These are phyloP conservation scores for Endotricha flammealis DNA, from an alignment of 2,888 invertebrate species.

Conservation along the genomic window DNA sequence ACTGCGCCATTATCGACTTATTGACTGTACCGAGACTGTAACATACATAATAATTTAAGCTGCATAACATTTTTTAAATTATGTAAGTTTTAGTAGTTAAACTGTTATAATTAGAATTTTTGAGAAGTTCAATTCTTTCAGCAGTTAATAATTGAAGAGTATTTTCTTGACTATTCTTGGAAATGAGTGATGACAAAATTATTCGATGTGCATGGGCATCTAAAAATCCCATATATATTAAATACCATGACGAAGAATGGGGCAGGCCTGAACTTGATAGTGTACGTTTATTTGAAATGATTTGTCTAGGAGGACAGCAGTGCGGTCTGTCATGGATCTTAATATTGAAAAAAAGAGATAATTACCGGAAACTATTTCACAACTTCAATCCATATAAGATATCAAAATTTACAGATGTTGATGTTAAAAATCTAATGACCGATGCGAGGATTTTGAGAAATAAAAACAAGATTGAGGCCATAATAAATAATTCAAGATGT, in stretches of 20 bases:
- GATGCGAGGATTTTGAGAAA: constrained; percentile 46
- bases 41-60: too few species aligned
- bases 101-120: too few species aligned
- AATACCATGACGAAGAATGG: constrained; percentile 64
- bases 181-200: constrained; percentile 14
- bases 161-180: too few species aligned
- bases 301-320: constrained; percentile 66
- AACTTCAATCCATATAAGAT: constrained; percentile 49
- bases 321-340: constrained; percentile 63
- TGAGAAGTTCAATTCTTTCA: too few species aligned
- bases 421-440: constrained; percentile 32
- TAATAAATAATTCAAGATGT: constrained; percentile 52
- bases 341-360: constrained; percentile 53
- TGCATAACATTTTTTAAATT: too few species aligned
- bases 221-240: constrained; percentile 48
- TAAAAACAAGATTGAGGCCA: constrained; percentile 51
- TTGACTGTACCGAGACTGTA: too few species aligned
- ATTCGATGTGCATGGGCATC: constrained; percentile 50
- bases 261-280: constrained; percentile 46
- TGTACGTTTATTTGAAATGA: constrained; percentile 51
- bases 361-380: constrained; percentile 41
- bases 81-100: too few species aligned
- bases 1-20: too few species aligned
- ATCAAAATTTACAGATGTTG: constrained; percentile 27
- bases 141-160: too few species aligned